phyloP scores from a whole-genome alignment of 2,888 invertebrate species.

The Cheilosia urbana region DNA sequence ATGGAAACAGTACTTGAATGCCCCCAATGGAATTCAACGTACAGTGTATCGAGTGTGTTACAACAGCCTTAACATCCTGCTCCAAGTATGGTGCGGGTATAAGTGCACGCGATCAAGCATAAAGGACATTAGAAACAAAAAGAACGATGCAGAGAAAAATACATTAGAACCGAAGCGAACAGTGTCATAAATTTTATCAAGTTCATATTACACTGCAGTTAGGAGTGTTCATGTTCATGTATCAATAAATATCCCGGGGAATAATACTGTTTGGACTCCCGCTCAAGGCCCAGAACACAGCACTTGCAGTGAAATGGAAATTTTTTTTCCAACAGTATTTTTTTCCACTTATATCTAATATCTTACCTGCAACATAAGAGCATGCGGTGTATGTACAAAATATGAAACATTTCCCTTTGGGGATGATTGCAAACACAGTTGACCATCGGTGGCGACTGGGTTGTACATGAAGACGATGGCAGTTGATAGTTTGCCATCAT shows the following conservation, averaged over 20 bases:
- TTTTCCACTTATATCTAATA: background rate
- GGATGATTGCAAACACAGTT: constrained; percentile 98
- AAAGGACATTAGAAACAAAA: constrained; percentile 45
- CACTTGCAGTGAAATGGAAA: background rate
- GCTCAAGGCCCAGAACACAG: background rate
- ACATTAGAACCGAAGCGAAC: constrained; percentile 27
- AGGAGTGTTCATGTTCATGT: constrained; percentile 52
- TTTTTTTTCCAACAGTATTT: background rate
- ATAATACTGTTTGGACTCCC: constrained; percentile 27
- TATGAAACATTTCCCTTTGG: constrained; percentile 98
- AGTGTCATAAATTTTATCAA: constrained; percentile 62
- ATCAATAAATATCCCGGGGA: constrained; percentile 60
- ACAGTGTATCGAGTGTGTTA: constrained; percentile 99
- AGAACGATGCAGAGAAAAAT: constrained; percentile 15
- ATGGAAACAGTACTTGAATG: constrained; percentile 98
- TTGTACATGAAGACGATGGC: constrained; percentile 99
- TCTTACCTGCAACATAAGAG: constrained; percentile 97
- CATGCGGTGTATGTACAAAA: constrained; percentile 99
- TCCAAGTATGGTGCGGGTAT: constrained; percentile 21
- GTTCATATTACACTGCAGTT: constrained; percentile 58
- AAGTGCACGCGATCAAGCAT: constrained; percentile 29
- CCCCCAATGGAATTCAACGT: constrained; percentile 99
- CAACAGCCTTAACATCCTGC: constrained; percentile 99
- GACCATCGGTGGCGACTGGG: constrained; percentile 99
- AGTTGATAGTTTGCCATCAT: constrained; percentile 98